Evolutionary conservation across 2,888 invertebrate genomes (phyloP).

Genomic region (Monochamus alternatus): DNA sequence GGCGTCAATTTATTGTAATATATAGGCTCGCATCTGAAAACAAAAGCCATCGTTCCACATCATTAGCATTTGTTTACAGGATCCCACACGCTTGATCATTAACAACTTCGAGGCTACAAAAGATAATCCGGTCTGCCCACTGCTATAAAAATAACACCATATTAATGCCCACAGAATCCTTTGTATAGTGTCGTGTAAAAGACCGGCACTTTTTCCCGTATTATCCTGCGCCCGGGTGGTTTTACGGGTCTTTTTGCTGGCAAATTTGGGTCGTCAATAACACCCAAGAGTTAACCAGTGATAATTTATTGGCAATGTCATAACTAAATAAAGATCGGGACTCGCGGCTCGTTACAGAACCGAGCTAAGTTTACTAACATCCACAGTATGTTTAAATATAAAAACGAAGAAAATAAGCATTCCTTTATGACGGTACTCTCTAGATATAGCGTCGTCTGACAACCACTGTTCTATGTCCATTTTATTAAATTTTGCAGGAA

Average conservation of each 20-base stretch:
- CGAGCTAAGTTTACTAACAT: too few species aligned
- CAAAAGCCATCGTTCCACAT: conserved; percentile 4
- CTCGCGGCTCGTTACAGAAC: too few species aligned
- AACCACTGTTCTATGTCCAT: too few species aligned
- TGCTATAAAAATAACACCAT: conserved; percentile 25
- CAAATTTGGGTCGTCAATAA: background rate
- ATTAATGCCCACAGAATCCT: conserved; percentile 11
- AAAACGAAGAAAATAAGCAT: too few species aligned
- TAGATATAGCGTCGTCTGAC: too few species aligned
- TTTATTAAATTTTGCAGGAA: too few species aligned
- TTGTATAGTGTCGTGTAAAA: conserved; percentile 3
- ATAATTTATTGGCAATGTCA: too few species aligned
- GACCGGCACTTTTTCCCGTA: background rate
- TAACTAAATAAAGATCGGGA: too few species aligned
- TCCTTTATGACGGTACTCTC: too few species aligned
- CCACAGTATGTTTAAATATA: too few species aligned
- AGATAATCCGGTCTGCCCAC: conserved; percentile 34
- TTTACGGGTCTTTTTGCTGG: background rate
- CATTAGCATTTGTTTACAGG: conserved; percentile 20
- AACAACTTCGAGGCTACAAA: conserved; percentile 23
- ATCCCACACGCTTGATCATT: conserved; percentile 20
- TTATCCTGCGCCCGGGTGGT: background rate
- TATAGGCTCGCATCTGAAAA: background rate
- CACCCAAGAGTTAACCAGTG: too few species aligned
- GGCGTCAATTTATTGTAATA: conserved; percentile 10